Percentiles rank a stretch among this genome's conserved stretches.
phyloP scores from a whole-genome alignment of 2,888 invertebrate genomes.

The Drosophila imparisetae region DNA sequence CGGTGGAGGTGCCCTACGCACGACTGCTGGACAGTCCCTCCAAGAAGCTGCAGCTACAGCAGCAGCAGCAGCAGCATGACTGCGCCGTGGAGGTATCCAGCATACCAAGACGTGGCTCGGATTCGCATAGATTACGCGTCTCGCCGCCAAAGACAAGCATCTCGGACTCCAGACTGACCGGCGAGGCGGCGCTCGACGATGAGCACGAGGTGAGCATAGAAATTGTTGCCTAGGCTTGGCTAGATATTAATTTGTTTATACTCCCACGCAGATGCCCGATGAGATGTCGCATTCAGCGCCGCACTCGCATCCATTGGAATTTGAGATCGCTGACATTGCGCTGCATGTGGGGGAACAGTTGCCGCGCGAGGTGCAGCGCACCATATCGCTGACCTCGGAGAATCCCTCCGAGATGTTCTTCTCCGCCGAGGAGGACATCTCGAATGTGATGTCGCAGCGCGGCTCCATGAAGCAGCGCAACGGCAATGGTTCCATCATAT shows the following conservation, averaged over 20 bases:
- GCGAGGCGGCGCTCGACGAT: slow-evolving; percentile 87
- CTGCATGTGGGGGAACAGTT: slow-evolving; percentile 81
- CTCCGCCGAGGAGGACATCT: slow-evolving; percentile 95
- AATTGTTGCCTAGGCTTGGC: neutral
- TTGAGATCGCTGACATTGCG: slow-evolving; percentile 84
- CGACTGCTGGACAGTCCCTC: slow-evolving; percentile 89
- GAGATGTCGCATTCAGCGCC: slow-evolving; percentile 85
- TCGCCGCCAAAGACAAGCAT: slow-evolving; percentile 92
- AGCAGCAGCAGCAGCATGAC: slow-evolving; percentile 81
- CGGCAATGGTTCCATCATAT: slow-evolving; percentile 80
- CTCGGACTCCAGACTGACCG: slow-evolving; percentile 93
- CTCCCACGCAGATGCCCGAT: slow-evolving; percentile 79
- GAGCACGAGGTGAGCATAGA: slow-evolving; percentile 85
- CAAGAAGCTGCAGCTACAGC: slow-evolving; percentile 81
- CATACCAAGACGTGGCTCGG: slow-evolving; percentile 86
- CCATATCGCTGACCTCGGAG: slow-evolving; percentile 94
- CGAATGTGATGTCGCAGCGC: slow-evolving; percentile 82
- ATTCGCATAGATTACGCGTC: slow-evolving; percentile 85
- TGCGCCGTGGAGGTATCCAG: slow-evolving; percentile 84
- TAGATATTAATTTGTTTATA: neutral
- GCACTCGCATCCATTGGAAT: slow-evolving; percentile 84
- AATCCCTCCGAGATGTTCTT: slow-evolving; percentile 96
- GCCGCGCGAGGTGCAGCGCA: slow-evolving; percentile 87
- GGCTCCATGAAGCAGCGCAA: slow-evolving; percentile 83
- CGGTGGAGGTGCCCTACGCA: slow-evolving; percentile 90